Percentiles rank a stretch among this genome's conserved stretches.
These are phyloP conservation scores for Oedothorax gibbosus DNA, from an alignment of 1,140 invertebrate species.

Conservation along the genomic window DNA sequence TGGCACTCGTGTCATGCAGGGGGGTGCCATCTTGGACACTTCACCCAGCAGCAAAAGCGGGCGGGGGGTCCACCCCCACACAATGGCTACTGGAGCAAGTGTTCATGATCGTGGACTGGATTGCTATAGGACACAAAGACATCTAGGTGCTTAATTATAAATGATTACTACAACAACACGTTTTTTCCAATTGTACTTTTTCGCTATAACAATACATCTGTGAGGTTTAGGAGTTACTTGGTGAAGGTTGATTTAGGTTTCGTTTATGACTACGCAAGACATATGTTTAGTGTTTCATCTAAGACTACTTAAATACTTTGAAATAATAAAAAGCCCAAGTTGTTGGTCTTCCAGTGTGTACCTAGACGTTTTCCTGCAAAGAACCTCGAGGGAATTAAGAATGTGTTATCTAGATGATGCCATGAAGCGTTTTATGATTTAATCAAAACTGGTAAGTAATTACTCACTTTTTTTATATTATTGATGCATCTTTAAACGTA, in stretches of 20 bases:
- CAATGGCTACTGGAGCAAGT: conserved; percentile 65
- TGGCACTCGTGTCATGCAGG: conserved; percentile 65
- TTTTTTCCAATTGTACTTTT: conserved; percentile 37
- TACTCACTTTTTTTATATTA: too few relatives aligned
- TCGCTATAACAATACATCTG: conserved; percentile 39
- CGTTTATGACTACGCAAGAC: too few relatives aligned
- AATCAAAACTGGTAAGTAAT: too few relatives aligned
- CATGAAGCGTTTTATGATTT: too few relatives aligned
- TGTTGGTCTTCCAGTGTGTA: conserved; percentile 55
- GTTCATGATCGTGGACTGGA: conserved; percentile 57
- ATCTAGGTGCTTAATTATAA: conserved; percentile 45
- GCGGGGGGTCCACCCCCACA: conserved; percentile 52
- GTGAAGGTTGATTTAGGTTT: too few relatives aligned
- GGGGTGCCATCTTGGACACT: conserved; percentile 64
- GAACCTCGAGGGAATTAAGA: neutral
- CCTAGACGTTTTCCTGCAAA: neutral
- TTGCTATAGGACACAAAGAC: neutral
- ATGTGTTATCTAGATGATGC: conserved; percentile 24
- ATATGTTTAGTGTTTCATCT: too few relatives aligned
- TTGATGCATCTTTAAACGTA: too few relatives aligned
- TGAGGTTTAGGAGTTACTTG: too few relatives aligned
- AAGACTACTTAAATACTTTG: neutral
- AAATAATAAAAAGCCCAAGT: conserved; percentile 45
- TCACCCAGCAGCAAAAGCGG: conserved; percentile 53
- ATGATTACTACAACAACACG: neutral